Conservation (phyloP, 2,888 invertebrate genomes). For the Torymus auratus region DNA sequence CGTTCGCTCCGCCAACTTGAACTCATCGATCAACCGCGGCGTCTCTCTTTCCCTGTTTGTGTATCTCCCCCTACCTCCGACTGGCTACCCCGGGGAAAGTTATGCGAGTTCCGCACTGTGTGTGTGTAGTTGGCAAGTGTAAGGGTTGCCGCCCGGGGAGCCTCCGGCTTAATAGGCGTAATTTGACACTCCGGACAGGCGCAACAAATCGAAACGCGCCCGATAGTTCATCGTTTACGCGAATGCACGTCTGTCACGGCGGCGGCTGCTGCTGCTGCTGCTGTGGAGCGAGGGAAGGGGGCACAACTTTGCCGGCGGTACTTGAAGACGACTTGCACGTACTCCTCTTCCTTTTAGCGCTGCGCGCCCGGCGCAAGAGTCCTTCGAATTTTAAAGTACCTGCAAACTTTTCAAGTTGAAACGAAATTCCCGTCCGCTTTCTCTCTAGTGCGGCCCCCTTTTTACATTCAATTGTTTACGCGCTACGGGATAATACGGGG, state of each 20-base stretch:
- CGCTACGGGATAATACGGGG: too few relatives aligned
- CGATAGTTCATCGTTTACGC: conserved; percentile 6
- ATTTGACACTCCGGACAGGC: conserved; percentile 46
- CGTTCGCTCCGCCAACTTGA: conserved; percentile 9
- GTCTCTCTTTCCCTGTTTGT: conserved; percentile 10
- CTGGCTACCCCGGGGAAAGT: conserved; percentile 7
- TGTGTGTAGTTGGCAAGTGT: background rate
- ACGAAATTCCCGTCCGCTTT: background rate
- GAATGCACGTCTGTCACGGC: too few relatives aligned
- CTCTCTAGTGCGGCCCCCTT: background rate
- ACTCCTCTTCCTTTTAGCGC: conserved; percentile 10
- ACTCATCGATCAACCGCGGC: conserved; percentile 49
- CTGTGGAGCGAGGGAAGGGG: too few relatives aligned
- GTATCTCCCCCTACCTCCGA: background rate
- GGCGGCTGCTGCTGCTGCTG: too few relatives aligned
- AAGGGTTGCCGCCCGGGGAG: background rate
- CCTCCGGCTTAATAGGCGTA: conserved; percentile 44
- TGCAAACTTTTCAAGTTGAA: conserved; percentile 8
- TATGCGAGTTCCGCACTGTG: conserved; percentile 13
- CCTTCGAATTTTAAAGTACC: conserved; percentile 34
- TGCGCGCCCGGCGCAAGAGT: background rate
- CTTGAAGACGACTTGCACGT: background rate
- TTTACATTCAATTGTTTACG: conserved; percentile 29
- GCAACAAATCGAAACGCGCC: conserved; percentile 26
- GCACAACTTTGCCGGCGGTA: too few relatives aligned